Base-by-base conservation (phyloP, 1,140 invertebrate genomes). In the Sinella curviseta region DNA sequence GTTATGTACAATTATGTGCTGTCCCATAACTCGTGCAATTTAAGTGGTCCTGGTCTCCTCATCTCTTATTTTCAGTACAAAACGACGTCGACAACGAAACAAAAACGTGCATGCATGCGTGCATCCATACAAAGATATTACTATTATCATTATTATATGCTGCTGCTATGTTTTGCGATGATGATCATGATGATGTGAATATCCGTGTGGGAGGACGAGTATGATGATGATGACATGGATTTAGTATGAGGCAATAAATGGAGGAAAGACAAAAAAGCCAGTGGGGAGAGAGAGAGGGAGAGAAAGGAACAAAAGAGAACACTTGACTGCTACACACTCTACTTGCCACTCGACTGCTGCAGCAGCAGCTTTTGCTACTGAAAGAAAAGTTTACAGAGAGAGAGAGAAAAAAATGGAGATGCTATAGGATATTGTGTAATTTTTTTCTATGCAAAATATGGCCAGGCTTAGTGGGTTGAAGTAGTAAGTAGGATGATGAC, bases 181-280 rank as follows among this genome's bases (percentile, higher is more conserved):
- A 67, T 67, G 60, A 67, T 67, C 4, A 67, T 26, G 24, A 67
- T 67, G 60, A 30, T 67, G 60, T 8, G 30, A n/a, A 26, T 67
- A 30, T 48, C 39, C 24, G 60, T 26, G 48, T 67, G n/a, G 24
- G 60, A 67, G 60, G 60, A 67, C 4, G 24, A n/a, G 24, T 26
- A 26, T 65, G 26, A 65, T 26, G 57, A 65, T 14, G 57, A 65
- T 65, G 57, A 65, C 57, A 65, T 65, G 57, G 57, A 65, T 65
- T 65, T 65, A 65, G 57, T 26, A 65, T 8, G 24, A 8, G 26
- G 57, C 26, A 26, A 65, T 65, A 48, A 48, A 48, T 48, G 20
- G 39, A 20, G 39, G 20, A 48, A 8, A 48, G 8, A 48, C 8
- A 48, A 48, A 48, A 48, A 48, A 48, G 39, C 39, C 20, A 8